Conservation (phyloP, 2,797 vertebrate species). For the Otolemur crassicaudatus region DNA sequence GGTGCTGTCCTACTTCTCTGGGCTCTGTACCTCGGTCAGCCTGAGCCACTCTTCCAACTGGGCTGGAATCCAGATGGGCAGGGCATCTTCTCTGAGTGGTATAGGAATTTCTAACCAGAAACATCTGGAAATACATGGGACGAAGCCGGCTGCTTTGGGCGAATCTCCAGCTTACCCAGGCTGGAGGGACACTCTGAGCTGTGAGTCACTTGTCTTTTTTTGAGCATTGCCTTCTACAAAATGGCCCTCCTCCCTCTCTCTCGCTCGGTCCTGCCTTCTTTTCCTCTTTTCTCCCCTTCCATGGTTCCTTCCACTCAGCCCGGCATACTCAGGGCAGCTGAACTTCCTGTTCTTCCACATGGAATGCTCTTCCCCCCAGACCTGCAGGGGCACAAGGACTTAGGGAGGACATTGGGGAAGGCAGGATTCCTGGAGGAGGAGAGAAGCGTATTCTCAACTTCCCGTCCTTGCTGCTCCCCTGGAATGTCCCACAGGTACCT, state of each 20-base stretch:
- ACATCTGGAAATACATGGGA: conserved; percentile 52
- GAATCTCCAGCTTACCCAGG: not conserved
- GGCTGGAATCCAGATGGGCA: conserved; percentile 11
- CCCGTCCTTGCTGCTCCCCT: not conserved
- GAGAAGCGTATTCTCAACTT: not conserved
- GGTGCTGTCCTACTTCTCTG: not conserved
- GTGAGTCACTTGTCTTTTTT: not conserved
- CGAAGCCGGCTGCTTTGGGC: not conserved
- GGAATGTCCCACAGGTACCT: not conserved
- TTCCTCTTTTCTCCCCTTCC: too few species aligned
- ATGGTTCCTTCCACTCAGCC: not conserved
- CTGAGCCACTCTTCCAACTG: not conserved
- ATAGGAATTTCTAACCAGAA: conserved; percentile 49
- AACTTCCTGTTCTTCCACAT: not conserved
- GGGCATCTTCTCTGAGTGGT: not conserved
- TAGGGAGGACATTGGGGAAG: not conserved
- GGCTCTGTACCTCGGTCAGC: not conserved
- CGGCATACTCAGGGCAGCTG: fast-evolving
- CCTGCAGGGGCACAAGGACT: too few species aligned
- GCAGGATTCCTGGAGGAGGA: not conserved
- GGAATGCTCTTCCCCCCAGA: not conserved
- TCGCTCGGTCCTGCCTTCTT: too few species aligned
- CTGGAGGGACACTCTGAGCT: not conserved
- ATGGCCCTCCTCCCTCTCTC: not conserved
- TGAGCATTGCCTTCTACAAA: not conserved